phyloP scores from a whole-genome alignment of 2,113 vertebrate species.

The Galeopterus variegatus region DNA sequence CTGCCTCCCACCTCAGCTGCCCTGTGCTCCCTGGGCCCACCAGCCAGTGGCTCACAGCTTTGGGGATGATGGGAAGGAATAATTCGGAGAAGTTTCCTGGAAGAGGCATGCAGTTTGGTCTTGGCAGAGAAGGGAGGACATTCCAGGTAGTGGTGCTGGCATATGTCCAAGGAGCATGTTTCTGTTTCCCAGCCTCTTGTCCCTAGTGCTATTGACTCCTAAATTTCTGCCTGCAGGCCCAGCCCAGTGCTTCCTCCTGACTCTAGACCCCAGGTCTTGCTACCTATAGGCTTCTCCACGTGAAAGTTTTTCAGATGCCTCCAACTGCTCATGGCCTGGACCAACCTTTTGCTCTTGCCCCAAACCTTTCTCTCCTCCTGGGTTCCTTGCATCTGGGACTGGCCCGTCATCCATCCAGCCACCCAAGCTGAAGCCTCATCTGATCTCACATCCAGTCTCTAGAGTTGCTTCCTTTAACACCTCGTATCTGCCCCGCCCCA shows the following conservation, averaged over 20 bases:
- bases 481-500: background rate
- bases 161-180: background rate
- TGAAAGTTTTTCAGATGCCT: accelerated
- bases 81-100: background rate
- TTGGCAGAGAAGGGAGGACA: background rate
- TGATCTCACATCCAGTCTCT: background rate
- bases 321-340: accelerated
- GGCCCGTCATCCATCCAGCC: background rate
- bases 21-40: accelerated
- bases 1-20: background rate
- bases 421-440: background rate
- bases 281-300: accelerated
- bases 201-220: background rate
- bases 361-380: background rate
- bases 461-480: too few relatives aligned
- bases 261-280: background rate
- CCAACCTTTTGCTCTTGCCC: background rate
- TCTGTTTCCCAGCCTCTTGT: background rate
- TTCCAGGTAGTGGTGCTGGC: conserved; percentile 52
- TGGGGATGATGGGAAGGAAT: background rate
- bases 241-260: background rate
- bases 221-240: background rate
- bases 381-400: accelerated
- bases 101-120: background rate
- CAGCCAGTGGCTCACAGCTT: background rate